Conservation (phyloP, 1,140 invertebrate genomes). For the Cydia fagiglandana region DNA sequence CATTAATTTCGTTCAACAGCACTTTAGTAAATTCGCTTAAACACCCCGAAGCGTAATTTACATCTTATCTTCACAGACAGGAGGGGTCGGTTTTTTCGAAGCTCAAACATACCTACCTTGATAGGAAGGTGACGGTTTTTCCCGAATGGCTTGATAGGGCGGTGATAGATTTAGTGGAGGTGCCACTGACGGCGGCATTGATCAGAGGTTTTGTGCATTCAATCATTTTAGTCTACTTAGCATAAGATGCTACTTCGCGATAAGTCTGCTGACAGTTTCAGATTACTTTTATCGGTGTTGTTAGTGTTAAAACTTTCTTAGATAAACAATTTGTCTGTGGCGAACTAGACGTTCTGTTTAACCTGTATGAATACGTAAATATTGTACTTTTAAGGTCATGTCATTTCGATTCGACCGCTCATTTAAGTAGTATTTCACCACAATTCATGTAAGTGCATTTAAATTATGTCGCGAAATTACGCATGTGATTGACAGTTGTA, state of each 20-base stretch:
- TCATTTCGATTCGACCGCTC: neutral
- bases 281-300: conserved; percentile 19
- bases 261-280: conserved; percentile 19
- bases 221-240: conserved; percentile 26
- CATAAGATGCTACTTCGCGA: conserved; percentile 4
- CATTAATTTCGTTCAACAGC: conserved; percentile 62
- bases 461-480: neutral
- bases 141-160: conserved; percentile 35
- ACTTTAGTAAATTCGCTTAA: conserved; percentile 54
- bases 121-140: conserved; percentile 30
- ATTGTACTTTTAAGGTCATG: neutral
- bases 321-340: neutral
- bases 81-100: conserved; percentile 50
- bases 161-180: conserved; percentile 45
- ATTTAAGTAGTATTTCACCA: neutral
- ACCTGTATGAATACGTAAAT: neutral
- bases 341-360: neutral
- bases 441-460: neutral
- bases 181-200: conserved; percentile 40
- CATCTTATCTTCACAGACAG: conserved; percentile 55
- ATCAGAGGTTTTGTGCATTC: conserved; percentile 40
- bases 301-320: neutral
- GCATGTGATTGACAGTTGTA: conserved; percentile 6
- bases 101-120: conserved; percentile 31
- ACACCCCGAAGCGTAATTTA: conserved; percentile 54